Base-by-base conservation (phyloP, 2,113 vertebrate genomes). In the Vireo altiloquus region DNA sequence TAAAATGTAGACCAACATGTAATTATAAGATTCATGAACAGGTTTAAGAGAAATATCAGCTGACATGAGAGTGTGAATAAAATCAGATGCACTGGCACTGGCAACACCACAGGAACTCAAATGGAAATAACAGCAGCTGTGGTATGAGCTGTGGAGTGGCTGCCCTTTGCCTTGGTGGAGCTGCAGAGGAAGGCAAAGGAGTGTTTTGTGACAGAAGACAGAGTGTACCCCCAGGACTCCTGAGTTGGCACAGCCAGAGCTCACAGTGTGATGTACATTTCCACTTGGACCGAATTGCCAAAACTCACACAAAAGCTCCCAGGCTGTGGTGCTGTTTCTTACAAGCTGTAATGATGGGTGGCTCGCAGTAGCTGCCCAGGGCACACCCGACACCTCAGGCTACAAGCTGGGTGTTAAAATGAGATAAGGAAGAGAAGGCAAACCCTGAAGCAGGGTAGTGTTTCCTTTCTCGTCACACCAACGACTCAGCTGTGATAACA, bases 101-200 rank as follows among this genome's bases (percentile, higher is more conserved):
- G 53, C 27, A 60, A 11, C 16, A 33, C 16, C 15, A 15, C 40
- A 44, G 54, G 28, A 77, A 42, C 59, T 30, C 44, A 63, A 3
- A 18, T 42, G 75, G 30, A 31, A 63, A 40, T 1, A 10, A 10
- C 12, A 64, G 13, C 28, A 33, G 37, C 30, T 46, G 59, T 12
- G n/a, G 19, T 60, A 60, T 0, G 0, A 72, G 54, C 56, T 68
- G 54, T 8, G 12, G 25, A 7, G 50, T 0, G 13, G 46, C 57
- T 1, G 3, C 25, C 22, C 15, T 2, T 7, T 7, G 33, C n/a
- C 42, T 31, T 0, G 0, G 37, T 0, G 0, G 50, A 57, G 42
- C n/a, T 19, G 14, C 3, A 6, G 35, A 21, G 31, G 54, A 11
- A 21, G n/a, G n/a, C 47, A 19, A 28, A 25, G 33, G 50, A 42